Evolutionary conservation across 2,797 vertebrate genomes (phyloP), one percentile per base, ranked within the genome.

Genomic region (Borostomias antarcticus): DNA sequence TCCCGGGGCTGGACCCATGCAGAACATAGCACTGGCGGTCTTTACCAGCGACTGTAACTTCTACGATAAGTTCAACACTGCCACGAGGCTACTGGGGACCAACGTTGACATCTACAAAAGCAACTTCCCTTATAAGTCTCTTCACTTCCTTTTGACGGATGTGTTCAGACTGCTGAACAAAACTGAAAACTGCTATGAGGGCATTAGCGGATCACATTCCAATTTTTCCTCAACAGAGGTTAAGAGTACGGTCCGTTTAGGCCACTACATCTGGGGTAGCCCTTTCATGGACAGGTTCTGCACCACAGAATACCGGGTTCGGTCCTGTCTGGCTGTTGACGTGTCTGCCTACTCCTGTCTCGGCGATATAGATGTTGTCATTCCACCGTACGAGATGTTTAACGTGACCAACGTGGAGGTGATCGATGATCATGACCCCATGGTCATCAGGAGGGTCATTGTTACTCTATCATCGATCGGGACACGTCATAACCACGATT

Each of bases 121-220:
- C 29, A n/a, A 21, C n/a, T 72, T 72, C 51, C 40, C 23, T 3
- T 72, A 37, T 52, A 72, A 66, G 58, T 56, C 64, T 28, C 52
- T 72, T 11, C 64, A 66, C 52, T 72, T 72, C 40, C 58, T 66
- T 25, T 51, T 66, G 50, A 62, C 30, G 3, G 70, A 72, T 9
- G 13, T 40, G 13, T 4, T n/a, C 4, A 17, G 43, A 19, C 13
- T 2, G 43, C n/a, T 47, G 43, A 47, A 47, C n/a, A 47, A 47
- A 15, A 47, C 43, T 17, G 17, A 47, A 5, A 15, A 17, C 43
- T 47, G 43, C 17, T 47, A 17, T 15, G 5, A 47, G 1, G 43
- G 13, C 43, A 47, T 47, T 5, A 47, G 43, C 17, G 43, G 43
- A 3, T 47, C n/a, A 17, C 43, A 47, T 17, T 17, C 43, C 43